Percentiles rank a stretch among this genome's conserved stretches.
phyloP scores from a whole-genome alignment of 92 coral and sea anemone species.

The Epizoanthus scotinus region DNA sequence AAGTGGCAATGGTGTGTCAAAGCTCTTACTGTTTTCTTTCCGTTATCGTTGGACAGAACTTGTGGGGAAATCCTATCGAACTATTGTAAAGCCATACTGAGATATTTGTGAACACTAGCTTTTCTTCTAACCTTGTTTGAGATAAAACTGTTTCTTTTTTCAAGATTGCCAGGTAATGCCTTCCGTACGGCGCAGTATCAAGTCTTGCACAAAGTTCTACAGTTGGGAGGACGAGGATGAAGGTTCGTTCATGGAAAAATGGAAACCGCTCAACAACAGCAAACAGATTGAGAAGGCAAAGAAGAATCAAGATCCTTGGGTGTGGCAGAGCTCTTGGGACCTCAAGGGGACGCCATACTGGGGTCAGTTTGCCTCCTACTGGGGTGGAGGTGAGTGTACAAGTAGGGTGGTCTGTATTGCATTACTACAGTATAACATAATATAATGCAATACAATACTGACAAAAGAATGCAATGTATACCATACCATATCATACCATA shows the following conservation, averaged over 20 bases:
- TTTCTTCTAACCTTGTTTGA: neutral
- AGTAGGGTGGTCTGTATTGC: neutral
- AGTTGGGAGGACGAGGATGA: constrained; percentile 79
- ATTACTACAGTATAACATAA: too few species aligned
- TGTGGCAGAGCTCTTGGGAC: constrained; percentile 79
- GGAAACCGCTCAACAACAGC: constrained; percentile 62
- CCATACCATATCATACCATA: too few species aligned
- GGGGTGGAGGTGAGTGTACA: constrained; percentile 83
- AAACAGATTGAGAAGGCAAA: constrained; percentile 47
- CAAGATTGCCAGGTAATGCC: constrained; percentile 62
- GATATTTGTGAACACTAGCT: neutral
- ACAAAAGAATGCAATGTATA: too few species aligned
- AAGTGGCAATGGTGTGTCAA: too few species aligned
- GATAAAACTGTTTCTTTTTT: neutral
- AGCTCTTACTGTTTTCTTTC: too few species aligned
- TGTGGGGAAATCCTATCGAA: too few species aligned
- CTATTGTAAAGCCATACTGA: too few species aligned
- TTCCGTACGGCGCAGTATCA: constrained; percentile 20
- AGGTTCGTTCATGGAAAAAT: constrained; percentile 56
- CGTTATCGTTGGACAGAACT: neutral
- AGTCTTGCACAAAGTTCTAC: constrained; percentile 63
- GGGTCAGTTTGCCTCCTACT: constrained; percentile 81
- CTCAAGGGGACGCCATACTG: constrained; percentile 88
- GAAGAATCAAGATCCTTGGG: constrained; percentile 65
- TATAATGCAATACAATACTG: too few species aligned